A percentile compares a stretch with the other conserved stretches of the same genome.
Conservation (phyloP, 30 jellyfish, hydroid and myxozoan genomes). For the Hydra vulgaris region DNA sequence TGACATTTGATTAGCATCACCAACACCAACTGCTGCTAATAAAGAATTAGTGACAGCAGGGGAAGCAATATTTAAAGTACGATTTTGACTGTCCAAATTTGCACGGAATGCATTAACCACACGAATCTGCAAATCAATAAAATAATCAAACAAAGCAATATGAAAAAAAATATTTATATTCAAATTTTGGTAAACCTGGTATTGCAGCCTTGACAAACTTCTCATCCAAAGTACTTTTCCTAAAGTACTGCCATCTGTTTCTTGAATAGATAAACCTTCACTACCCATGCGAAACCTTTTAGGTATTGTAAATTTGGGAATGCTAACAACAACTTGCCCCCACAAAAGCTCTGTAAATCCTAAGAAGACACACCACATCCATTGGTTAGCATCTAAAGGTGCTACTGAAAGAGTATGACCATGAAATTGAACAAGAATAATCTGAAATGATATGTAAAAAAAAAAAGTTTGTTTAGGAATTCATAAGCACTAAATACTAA, state of each 20-base stretch:
- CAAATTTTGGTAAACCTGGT: conserved; percentile 88
- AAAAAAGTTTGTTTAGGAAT: no score
- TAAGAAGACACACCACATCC: conserved; percentile 99
- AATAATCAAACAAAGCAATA: not conserved
- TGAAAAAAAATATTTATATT: not conserved
- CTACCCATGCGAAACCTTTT: conserved; percentile 54
- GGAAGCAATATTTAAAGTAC: conserved; percentile 84
- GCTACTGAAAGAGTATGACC: conserved; percentile 81
- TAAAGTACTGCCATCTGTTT: conserved; percentile 54
- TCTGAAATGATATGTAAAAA: conserved; percentile 29
- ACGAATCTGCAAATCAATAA: conserved; percentile 57
- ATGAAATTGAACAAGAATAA: conserved; percentile 65
- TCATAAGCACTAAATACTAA: not conserved
- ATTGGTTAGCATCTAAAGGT: conserved; percentile 80
- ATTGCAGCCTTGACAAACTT: conserved; percentile 83
- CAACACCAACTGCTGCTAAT: conserved; percentile 81
- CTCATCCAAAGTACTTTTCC: conserved; percentile 94
- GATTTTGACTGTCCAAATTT: conserved; percentile 80
- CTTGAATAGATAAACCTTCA: conserved; percentile 58
- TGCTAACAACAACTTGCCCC: conserved; percentile 90
- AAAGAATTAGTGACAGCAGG: conserved; percentile 96
- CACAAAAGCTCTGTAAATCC: conserved; percentile 94
- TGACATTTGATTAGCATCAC: not conserved
- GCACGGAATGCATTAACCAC: conserved; percentile 98
- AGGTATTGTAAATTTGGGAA: conserved; percentile 84